Evolutionary conservation across 2,113 vertebrate genomes (phyloP).

Genomic region (Atlantisia rogersi): DNA sequence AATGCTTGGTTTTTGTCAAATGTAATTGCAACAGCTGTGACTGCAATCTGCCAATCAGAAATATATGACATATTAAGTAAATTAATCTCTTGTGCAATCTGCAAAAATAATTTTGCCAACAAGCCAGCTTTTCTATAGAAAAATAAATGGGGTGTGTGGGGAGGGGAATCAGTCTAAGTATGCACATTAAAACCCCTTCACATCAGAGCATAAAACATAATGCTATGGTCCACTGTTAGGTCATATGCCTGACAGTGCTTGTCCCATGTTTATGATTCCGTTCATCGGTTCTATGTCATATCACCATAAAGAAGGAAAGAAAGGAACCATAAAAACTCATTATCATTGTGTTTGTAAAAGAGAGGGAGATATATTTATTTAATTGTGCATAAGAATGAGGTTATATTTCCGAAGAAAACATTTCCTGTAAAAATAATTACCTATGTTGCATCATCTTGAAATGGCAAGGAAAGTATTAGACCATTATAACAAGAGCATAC

Average conservation of each 20-base stretch:
- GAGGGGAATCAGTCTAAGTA: not conserved
- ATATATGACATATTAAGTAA: not conserved
- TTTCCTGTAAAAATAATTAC: not conserved
- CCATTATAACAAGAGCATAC: not conserved
- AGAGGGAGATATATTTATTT: not conserved
- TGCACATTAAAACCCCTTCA: not conserved
- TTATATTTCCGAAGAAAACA: not conserved
- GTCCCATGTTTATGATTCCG: not conserved
- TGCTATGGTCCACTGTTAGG: not conserved
- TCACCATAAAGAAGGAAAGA: no score
- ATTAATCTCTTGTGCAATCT: not conserved
- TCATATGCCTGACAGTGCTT: not conserved
- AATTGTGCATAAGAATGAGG: not conserved
- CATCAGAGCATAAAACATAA: not conserved
- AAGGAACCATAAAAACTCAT: not conserved
- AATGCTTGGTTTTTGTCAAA: constrained; percentile 91
- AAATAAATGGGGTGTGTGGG: not conserved
- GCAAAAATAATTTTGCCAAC: not conserved
- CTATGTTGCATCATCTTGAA: not conserved
- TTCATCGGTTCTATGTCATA: not conserved
- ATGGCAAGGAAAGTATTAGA: not conserved
- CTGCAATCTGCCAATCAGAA: constrained; percentile 85
- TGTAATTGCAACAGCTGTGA: constrained; percentile 96
- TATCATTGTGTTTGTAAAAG: not conserved
- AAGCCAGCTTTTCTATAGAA: not conserved